Base-by-base conservation (phyloP, 2,888 invertebrate genomes). In the Thymelicus lineola region DNA sequence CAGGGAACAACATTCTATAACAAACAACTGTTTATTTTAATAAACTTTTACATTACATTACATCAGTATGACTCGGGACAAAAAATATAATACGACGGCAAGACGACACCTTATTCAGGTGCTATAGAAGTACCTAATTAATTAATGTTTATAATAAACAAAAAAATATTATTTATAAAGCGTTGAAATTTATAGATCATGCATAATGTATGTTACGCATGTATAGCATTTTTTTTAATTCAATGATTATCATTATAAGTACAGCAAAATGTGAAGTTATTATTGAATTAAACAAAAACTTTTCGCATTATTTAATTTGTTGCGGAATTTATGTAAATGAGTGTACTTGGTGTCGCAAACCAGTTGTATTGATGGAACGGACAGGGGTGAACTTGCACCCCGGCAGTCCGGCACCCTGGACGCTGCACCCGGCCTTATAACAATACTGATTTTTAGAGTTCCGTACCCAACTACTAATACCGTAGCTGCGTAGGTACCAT, bases 241-340 rank as follows among this genome's bases (percentile, higher is more conserved):
- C 9, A 10, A 42, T 42, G 10, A 12, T 42, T 42, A 42, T 42
- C 9, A 42, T 42, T 42, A 42, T 1, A 4, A 12, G 42, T 12
- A 42, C 42, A 9, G 42, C 9, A 42, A 42, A 42, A 42, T 42
- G 12, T 42, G 9, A 42, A 12, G 10, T 28, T 28, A 28, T 28
- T 2, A 28, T 28, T 28, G 5, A 12, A 42, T 42, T 12, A 12
- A 15, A 50, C 17, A 50, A 50, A 15, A 12, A 12, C 5, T 15
- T 50, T 53, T 53, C 5, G 17, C 53, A 20, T 20, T 53, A 20
- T 28, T 50, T n/a, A 53, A 53, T 53, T 28, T 6, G 53, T 53
- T 20, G 20, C 12, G 81, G 89, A 90, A 90, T 82, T 86, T 88
- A 91, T 91, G 86, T 75, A 86, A 89, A 90, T 89, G 80, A 88